phyloP scores from a whole-genome alignment of 2,113 vertebrate genomes.

The Thamnaconus septentrionalis region DNA sequence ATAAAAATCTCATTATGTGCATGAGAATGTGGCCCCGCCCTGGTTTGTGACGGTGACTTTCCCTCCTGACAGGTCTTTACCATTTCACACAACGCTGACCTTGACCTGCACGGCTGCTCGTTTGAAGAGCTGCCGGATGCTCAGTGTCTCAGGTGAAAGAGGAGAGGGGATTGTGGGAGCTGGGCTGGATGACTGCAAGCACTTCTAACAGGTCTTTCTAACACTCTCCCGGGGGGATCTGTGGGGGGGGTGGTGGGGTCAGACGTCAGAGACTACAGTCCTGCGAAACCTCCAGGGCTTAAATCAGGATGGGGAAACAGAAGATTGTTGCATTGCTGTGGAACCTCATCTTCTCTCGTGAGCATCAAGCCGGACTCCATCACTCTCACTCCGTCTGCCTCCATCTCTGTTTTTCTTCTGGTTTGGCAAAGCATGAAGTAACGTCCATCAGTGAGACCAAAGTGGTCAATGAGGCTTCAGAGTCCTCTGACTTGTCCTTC shows the following conservation, averaged over 20 bases:
- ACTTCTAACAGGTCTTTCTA: slow-evolving; percentile 30
- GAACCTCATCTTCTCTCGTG: too few species aligned
- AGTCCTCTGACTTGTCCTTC: not conserved
- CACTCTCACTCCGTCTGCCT: not conserved
- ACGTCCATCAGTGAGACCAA: too few species aligned
- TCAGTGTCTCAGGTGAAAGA: slow-evolving; percentile 23
- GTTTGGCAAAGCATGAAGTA: too few species aligned
- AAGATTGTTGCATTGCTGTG: too few species aligned
- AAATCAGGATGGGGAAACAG: not conserved
- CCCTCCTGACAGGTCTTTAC: slow-evolving; percentile 12
- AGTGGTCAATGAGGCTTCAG: too few species aligned
- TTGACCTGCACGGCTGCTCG: slow-evolving; percentile 28
- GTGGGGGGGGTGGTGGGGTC: too few species aligned
- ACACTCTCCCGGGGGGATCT: slow-evolving; percentile 24
- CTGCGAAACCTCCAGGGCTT: not conserved
- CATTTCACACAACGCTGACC: slow-evolving; percentile 49
- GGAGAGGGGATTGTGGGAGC: not conserved
- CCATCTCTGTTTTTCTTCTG: not conserved
- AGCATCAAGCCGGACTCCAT: too few species aligned
- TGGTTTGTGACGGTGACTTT: slow-evolving; percentile 4
- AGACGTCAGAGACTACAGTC: too few species aligned
- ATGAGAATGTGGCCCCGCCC: slow-evolving; percentile 14
- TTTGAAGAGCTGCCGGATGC: slow-evolving; percentile 44
- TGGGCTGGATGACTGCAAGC: slow-evolving; percentile 11
- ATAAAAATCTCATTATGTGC: slow-evolving; percentile 6